Evolutionary conservation across 2,888 invertebrate species (phyloP), one percentile per base, ranked within the genome.

Genomic region (Hyposoter didymator): DNA sequence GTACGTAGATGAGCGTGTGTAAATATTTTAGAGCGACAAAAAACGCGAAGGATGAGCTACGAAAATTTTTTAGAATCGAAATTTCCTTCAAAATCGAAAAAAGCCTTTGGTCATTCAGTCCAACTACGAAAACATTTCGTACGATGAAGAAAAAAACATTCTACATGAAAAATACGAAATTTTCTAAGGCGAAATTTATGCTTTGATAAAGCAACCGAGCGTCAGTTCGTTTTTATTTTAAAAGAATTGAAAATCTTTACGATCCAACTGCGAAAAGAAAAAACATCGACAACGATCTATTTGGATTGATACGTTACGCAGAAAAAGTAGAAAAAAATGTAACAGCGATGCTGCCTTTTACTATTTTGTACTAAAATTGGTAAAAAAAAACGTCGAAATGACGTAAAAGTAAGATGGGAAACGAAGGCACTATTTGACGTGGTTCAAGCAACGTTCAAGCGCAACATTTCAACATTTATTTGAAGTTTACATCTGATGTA

Each of bases 401-500:
- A 39, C 1, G 39, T 35, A n/a, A 10, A 35, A 66, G 4, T 19
- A 19, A n/a, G 1, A 39, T n/a, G n/a, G n/a, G 19, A 66, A n/a
- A 39, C n/a, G 39, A 19, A 66, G 7, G 17, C 4, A 35, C 35
- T 64, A 35, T 35, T 19, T 43, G 17, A 49, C n/a, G n/a, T 49
- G 28, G 17, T 70, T 49, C 3, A 32, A 72, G 45, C 45, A 32
- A 47, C 14, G 4, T 22, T n/a, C 2, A 55, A 35, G 32, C 55
- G 55, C 5, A 55, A 35, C 73, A 55, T 35, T 17, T 55, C n/a
- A 73, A 35, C 10, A 55, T 35, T 43, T 35, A 43, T 66, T 66
- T 47, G 6, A 35, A 35, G 39, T 66, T 35, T 76, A 76, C 49
- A 45, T 64, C 62, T 66, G 28, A 43, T 35, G n/a, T 19, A 17